Evolutionary conservation across 2,113 vertebrate genomes (phyloP).

Genomic region (Gopherus flavomarginatus): DNA sequence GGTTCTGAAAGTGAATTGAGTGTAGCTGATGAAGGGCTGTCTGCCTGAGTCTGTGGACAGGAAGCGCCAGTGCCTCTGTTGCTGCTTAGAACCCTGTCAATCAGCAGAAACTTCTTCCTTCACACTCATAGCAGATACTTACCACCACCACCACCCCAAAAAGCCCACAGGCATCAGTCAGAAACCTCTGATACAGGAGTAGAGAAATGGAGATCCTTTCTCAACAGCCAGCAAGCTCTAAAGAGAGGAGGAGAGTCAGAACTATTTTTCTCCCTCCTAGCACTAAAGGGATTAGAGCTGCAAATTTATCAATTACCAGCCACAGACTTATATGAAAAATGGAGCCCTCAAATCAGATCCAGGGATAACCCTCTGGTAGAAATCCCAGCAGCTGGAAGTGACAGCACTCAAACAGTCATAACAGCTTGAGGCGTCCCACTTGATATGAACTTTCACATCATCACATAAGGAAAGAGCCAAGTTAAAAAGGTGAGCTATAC

Average conservation of each 20-base stretch:
- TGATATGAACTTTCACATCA: too few species aligned
- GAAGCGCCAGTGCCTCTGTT: background rate
- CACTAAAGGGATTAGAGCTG: background rate
- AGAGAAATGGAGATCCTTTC: background rate
- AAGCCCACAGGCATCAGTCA: background rate
- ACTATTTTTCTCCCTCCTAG: background rate
- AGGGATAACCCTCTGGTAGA: background rate
- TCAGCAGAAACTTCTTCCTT: background rate
- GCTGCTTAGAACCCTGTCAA: background rate
- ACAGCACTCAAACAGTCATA: background rate
- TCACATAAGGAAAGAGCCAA: too few species aligned
- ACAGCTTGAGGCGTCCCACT: too few species aligned
- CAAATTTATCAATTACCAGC: background rate
- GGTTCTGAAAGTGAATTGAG: rapidly evolving
- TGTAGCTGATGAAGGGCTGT: rapidly evolving
- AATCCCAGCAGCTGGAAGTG: background rate
- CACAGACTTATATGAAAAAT: background rate
- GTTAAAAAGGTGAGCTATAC: too few species aligned
- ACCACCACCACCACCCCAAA: background rate
- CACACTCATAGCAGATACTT: background rate
- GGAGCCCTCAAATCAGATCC: too few species aligned
- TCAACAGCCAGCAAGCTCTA: background rate
- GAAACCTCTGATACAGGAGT: background rate
- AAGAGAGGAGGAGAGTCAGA: background rate
- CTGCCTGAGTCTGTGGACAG: background rate